Percentiles rank a stretch among this genome's conserved stretches.
Evolutionary conservation across 2,113 vertebrate genomes (phyloP).

Genomic region (Nibea coibor): DNA sequence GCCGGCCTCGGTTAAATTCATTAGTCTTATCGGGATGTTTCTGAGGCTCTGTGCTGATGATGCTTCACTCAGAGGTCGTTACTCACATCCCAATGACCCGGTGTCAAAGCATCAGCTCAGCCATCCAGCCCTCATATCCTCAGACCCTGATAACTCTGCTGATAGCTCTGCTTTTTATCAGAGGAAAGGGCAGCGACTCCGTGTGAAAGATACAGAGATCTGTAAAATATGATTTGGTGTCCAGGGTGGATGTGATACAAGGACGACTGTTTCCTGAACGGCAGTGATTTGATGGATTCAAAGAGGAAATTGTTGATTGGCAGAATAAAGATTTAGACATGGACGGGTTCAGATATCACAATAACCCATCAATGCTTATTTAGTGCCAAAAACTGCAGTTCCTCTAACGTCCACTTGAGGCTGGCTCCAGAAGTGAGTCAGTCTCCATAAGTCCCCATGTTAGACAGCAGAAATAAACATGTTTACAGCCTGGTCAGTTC

Average conservation of each 20-base stretch:
- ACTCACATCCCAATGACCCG: conserved; percentile 51
- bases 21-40: conserved; percentile 70
- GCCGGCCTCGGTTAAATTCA: conserved; percentile 61
- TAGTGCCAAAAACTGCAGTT: too few relatives aligned
- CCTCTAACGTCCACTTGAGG: too few relatives aligned
- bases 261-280: conserved; percentile 11
- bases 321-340: neutral
- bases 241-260: neutral
- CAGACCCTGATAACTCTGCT: conserved; percentile 41
- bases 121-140: conserved; percentile 72
- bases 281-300: conserved; percentile 24
- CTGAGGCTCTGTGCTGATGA: conserved; percentile 34
- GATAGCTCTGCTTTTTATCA: conserved; percentile 37
- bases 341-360: neutral
- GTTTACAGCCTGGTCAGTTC: too few relatives aligned
- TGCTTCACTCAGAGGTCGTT: conserved; percentile 50
- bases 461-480: too few relatives aligned
- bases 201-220: conserved; percentile 78
- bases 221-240: conserved; percentile 36
- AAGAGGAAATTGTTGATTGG: conserved; percentile 33
- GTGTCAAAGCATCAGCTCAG: conserved; percentile 59
- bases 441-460: too few relatives aligned
- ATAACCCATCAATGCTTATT: too few relatives aligned
- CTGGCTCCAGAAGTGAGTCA: too few relatives aligned
- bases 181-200: conserved; percentile 28